Percentiles rank a stretch among this genome's conserved stretches.
phyloP scores from a whole-genome alignment of 2,888 invertebrate genomes.

The Aelia acuminata region DNA sequence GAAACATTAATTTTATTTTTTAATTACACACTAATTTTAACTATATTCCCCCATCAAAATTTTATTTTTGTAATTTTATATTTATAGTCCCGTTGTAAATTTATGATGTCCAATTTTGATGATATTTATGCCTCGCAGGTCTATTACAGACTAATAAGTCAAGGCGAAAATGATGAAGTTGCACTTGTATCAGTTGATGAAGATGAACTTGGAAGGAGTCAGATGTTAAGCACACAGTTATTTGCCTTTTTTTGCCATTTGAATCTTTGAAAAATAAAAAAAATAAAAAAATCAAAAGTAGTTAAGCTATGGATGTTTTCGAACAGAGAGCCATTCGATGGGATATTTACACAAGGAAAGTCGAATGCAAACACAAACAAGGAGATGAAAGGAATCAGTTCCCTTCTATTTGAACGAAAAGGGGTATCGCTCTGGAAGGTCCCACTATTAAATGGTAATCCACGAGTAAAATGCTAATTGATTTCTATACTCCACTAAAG shows the following conservation, averaged over 20 bases:
- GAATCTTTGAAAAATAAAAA: not conserved
- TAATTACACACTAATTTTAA: too few species aligned
- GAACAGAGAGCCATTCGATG: not conserved
- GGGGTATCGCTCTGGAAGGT: not conserved
- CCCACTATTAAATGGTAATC: not conserved
- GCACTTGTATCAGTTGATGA: too few species aligned
- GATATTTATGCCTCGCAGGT: not conserved
- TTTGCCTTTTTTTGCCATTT: not conserved
- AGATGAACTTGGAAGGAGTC: too few species aligned
- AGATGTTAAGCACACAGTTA: too few species aligned
- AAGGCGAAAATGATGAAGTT: too few species aligned
- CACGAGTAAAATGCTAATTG: not conserved
- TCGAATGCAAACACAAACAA: conserved; percentile 11
- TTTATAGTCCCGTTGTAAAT: not conserved
- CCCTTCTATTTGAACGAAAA: conserved; percentile 11
- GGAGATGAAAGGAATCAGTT: not conserved
- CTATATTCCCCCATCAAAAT: too few species aligned
- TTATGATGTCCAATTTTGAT: not conserved
- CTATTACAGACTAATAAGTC: too few species aligned
- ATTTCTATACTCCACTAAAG: not conserved
- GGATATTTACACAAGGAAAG: not conserved
- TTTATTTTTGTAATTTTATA: too few species aligned
- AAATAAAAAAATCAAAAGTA: conserved; percentile 1
- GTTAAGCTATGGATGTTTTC: not conserved
- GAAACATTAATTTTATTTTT: not conserved